Base-by-base conservation (phyloP, 1,140 invertebrate genomes). In the Anthonomus grandis region DNA sequence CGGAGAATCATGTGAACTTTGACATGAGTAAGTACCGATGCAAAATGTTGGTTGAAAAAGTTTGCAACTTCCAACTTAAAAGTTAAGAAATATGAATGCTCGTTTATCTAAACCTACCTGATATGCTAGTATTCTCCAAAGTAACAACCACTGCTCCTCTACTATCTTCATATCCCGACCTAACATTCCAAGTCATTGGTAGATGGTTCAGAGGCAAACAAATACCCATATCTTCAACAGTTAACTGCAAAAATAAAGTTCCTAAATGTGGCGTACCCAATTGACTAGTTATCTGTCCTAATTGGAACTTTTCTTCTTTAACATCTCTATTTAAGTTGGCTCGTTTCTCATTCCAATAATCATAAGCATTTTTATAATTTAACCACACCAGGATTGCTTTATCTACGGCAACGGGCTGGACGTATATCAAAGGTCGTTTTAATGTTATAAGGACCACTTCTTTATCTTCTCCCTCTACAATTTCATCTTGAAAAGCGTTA, bases 311-410 rank as follows among this genome's bases (percentile, higher is more conserved):
- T 66, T 90, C 83, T 62, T 85, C 81, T 4, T 83, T 64, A 2
- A 84, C 81, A 72, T 95, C 89, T 60, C 88, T 90, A 66, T 91
- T 94, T 1, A 95, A 76, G 69, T 86, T 91, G 0, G 89, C 84
- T 17, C 94, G 75, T 74, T 97, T 95, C 70, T 97, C 95, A 62
- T 93, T 95, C 95, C 95, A 98, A 75, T 97, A 98, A 70, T 98
- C 95, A 68, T 98, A 98, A 0, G 95, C 95, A 76, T 97, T 97
- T 75, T 97, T 97, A 70, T 98, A 98, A 76, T 97, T 98, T 37
- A 98, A 76, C 95, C 95, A 98, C 6, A 98, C 94, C 1, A 98
- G 80, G 57, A 98, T 95, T 21, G 95, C 95, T 73, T 92, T 91
- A 73, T 98, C 95, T 31, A 98, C 89, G 3, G 95, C 94, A 64